Conservation (phyloP, 2,113 vertebrate species). For the Marmota flaviventris region DNA sequence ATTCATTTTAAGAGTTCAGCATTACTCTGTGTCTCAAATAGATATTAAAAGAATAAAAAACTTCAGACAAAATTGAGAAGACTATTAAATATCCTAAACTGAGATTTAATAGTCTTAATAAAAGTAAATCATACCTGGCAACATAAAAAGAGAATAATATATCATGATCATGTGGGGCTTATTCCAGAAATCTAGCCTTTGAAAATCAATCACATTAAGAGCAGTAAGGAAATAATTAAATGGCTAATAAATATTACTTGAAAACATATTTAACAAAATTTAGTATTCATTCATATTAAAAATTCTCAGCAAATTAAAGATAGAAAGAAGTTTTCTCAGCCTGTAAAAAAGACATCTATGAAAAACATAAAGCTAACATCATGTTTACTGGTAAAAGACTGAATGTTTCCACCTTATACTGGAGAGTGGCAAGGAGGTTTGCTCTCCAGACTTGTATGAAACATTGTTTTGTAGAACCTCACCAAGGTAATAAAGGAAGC, state of each 20-base stretch:
- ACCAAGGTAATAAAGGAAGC: neutral
- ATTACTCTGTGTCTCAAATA: neutral
- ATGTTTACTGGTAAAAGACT: neutral
- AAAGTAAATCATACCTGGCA: neutral
- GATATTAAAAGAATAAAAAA: slow-evolving; percentile 32
- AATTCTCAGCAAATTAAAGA: neutral
- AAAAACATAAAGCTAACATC: slow-evolving; percentile 35
- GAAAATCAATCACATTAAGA: neutral
- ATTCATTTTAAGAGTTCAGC: slow-evolving; percentile 16
- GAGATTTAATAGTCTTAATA: neutral
- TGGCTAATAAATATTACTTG: neutral
- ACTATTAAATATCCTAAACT: neutral
- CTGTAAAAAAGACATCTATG: neutral
- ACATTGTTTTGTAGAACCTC: neutral
- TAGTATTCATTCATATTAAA: neutral
- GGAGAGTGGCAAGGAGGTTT: slow-evolving; percentile 34
- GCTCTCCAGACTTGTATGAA: neutral
- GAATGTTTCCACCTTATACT: neutral
- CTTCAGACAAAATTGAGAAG: neutral
- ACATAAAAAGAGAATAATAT: neutral
- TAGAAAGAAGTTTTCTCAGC: neutral
- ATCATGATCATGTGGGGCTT: neutral
- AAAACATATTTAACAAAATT: slow-evolving; percentile 12
- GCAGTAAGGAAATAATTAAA: neutral
- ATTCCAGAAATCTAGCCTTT: neutral